Evolutionary conservation across 1,140 invertebrate species (phyloP), one percentile per base, ranked within the genome.

Genomic region (Leptonema lineaticorne): DNA sequence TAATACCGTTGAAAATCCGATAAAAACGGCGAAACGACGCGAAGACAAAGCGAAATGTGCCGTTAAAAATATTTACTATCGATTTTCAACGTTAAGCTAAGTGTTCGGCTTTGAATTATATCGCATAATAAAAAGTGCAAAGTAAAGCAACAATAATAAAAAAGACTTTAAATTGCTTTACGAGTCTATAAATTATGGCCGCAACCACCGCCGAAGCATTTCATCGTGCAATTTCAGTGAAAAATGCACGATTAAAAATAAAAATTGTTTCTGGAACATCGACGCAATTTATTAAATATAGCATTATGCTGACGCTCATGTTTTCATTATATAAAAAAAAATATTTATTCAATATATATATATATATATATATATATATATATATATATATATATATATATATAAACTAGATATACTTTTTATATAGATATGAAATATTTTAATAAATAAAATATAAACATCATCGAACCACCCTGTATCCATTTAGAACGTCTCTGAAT

Each of bases 51-150:
- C 27, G 22, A 53, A 53, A 53, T 22, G 22, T 20, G 50, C 22
- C 50, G 50, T 53, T 53, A 53, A 53, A 53, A 24, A 26, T 53
- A 53, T 53, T 53, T 53, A 53, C 20, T 26, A 24, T 53, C 50
- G 50, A 53, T 53, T 53, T 24, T 53, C n/a, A 53, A 53, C 50
- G 50, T 20, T 22, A 24, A 26, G 50, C 18, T 53, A 53, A 53
- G 50, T 53, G 50, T 24, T 53, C 9, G n/a, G 11, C 22, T 53
- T 53, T 53, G 50, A 53, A 53, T 53, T 53, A 53, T 53, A 11
- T 26, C 27, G 18, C 6, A 26, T 24, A 24, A 22, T 53, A 53
- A 53, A 53, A 26, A 26, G 11, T 2, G 50, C 18, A 4, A 53
- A 14, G 37, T 26, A 53, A 18, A 11, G 50, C 24, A 24, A 53